Evolutionary conservation across 2,888 invertebrate species (phyloP), one percentile per base, ranked within the genome.

Genomic region (Drosophila nr. perissopoda): DNA sequence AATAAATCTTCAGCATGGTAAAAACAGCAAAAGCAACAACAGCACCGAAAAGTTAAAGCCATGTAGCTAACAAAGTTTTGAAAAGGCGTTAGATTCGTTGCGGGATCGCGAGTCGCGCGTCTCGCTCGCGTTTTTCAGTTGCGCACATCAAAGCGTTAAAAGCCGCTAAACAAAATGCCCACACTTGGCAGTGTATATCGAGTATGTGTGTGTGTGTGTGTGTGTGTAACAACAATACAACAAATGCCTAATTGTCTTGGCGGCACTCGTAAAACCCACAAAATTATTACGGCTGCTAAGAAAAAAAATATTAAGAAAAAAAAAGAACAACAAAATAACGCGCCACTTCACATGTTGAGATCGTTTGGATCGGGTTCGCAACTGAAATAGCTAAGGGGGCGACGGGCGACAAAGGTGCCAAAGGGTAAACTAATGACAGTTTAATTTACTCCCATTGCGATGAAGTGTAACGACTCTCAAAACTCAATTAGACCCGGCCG

Each of bases 401-500:
- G 36, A 45, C 33, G 54, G 73, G 81, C 71, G 78, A 79, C 81
- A 78, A 83, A 83, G 82, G 83, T 86, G 86, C 82, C 90, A 89
- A 90, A 90, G 90, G 90, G 90, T 90, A 78, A 91, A 87, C 91
- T 92, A 92, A 92, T 92, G 92, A 92, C 91, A 89, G 91, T 92
- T 92, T 92, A 91, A 92, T 92, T 92, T 91, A 91, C 90, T 91
- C 92, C 84, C 85, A 85, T 83, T 87, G 83, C 87, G 87, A 81
- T 87, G 85, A 82, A 87, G 83, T 82, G 85, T 84, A 85, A 87
- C 85, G 85, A 81, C 83, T 71, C 84, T 87, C 85, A 85, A 85
- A 87, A 85, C 85, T 85, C 85, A 85, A 85, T 85, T 85, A 87
- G 85, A 80, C 49, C 73, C 73, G 38, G 64, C 40, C 54, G 63